Percentiles rank a stretch among this genome's conserved stretches.
Conservation (phyloP, 2,797 vertebrate species). For the Xenentodon cancila region DNA sequence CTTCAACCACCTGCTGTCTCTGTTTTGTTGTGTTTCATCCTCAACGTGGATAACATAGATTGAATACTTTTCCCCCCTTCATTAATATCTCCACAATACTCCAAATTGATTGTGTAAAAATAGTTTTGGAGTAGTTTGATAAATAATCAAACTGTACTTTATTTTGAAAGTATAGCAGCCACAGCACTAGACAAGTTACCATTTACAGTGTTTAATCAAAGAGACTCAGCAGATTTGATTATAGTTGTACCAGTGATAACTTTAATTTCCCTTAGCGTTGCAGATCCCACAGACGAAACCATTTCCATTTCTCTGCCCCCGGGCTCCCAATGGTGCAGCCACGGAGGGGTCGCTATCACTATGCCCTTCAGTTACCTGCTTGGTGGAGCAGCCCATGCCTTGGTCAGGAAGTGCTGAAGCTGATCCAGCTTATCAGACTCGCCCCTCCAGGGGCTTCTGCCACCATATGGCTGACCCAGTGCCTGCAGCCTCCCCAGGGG, state of each 20-base stretch:
- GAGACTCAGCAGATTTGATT: slow-evolving; percentile 69
- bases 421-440: slow-evolving; percentile 90
- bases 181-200: slow-evolving; percentile 51
- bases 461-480: slow-evolving; percentile 94
- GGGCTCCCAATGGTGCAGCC: slow-evolving; percentile 67
- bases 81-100: no score
- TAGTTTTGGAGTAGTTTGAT: no score
- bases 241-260: slow-evolving; percentile 58
- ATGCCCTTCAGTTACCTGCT: slow-evolving; percentile 66
- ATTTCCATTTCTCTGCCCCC: slow-evolving; percentile 79
- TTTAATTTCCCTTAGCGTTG: slow-evolving; percentile 76
- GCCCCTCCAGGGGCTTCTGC: slow-evolving; percentile 88
- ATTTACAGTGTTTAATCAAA: slow-evolving; percentile 33
- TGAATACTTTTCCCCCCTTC: no score
- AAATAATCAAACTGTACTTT: no score
- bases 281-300: slow-evolving; percentile 80
- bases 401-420: slow-evolving; percentile 84
- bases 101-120: no score
- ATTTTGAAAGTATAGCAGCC: slow-evolving; percentile 4
- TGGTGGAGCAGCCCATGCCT: slow-evolving; percentile 76
- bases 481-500: slow-evolving; percentile 88
- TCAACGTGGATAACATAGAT: no score
- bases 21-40: no score
- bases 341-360: slow-evolving; percentile 63
- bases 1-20: no score